phyloP scores from a whole-genome alignment of 2,888 invertebrate genomes.

The Leptura quadrifasciata region DNA sequence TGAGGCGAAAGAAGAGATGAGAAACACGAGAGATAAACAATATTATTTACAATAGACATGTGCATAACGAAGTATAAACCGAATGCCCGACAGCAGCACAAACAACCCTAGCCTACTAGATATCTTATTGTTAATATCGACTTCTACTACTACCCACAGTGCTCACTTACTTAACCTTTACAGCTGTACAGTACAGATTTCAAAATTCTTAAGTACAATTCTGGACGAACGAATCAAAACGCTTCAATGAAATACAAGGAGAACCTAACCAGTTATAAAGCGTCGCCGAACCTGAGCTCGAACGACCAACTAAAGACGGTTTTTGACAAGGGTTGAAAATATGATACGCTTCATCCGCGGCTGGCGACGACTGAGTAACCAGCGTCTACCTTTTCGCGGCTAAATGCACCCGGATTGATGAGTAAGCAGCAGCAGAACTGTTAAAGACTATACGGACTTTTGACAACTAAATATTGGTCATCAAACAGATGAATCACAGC shows the following conservation, averaged over 20 bases:
- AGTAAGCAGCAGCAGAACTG: conserved; percentile 66
- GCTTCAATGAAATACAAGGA: conserved; percentile 45
- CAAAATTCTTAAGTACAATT: conserved; percentile 67
- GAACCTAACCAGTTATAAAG: conserved; percentile 50
- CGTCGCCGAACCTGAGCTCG: conserved; percentile 26
- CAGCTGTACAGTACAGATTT: conserved; percentile 65
- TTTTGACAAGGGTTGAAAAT: conserved; percentile 47
- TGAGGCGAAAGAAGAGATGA: conserved; percentile 25
- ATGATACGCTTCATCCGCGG: conserved; percentile 45
- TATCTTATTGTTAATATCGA: conserved; percentile 66
- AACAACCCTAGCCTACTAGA: conserved; percentile 67
- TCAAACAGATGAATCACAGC: conserved; percentile 76
- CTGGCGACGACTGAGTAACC: conserved; percentile 60
- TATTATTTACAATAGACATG: conserved; percentile 44
- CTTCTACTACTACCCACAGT: conserved; percentile 67
- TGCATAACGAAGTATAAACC: conserved; percentile 41
- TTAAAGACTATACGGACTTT: conserved; percentile 69
- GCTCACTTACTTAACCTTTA: conserved; percentile 64
- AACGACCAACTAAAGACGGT: conserved; percentile 43
- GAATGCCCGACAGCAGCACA: conserved; percentile 65
- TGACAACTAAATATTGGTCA: conserved; percentile 74
- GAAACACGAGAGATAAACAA: conserved; percentile 28
- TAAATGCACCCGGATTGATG: conserved; percentile 63
- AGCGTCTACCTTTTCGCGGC: conserved; percentile 54
- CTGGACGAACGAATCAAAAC: conserved; percentile 68